phyloP scores from a whole-genome alignment of 2,888 invertebrate species.

The Coremacera marginata region DNA sequence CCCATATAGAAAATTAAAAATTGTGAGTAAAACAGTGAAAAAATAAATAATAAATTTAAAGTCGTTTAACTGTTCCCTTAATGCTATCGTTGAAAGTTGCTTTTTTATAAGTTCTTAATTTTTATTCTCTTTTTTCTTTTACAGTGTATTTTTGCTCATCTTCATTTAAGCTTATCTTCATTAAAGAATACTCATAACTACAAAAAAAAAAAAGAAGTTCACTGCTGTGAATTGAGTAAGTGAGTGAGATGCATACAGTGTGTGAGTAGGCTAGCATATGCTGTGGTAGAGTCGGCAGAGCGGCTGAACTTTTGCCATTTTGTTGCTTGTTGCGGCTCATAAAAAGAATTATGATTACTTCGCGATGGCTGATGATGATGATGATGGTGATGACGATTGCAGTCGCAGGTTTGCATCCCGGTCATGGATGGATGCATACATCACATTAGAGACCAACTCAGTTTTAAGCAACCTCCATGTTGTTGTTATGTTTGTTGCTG shows the following conservation, averaged over 20 bases:
- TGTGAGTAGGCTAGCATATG: not conserved
- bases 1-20: too few species aligned
- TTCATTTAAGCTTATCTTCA: conserved; percentile 10
- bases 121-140: too few species aligned
- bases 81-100: too few species aligned
- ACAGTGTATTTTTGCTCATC: too few species aligned
- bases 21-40: too few species aligned
- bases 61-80: too few species aligned
- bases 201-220: not conserved
- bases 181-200: not conserved
- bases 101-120: too few species aligned
- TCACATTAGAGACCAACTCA: conserved; percentile 28
- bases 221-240: not conserved
- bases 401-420: conserved; percentile 29
- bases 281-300: not conserved
- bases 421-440: conserved; percentile 13
- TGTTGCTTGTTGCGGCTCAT: conserved; percentile 37
- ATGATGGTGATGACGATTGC: conserved; percentile 32
- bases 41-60: too few species aligned
- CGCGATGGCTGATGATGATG: conserved; percentile 33
- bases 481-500: conserved; percentile 31
- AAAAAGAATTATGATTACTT: conserved; percentile 36
- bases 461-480: conserved; percentile 1
- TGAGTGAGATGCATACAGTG: not conserved
- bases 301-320: conserved; percentile 38